Conservation (phyloP, 1,140 invertebrate species). For the Zaprionus kolodkinae region DNA sequence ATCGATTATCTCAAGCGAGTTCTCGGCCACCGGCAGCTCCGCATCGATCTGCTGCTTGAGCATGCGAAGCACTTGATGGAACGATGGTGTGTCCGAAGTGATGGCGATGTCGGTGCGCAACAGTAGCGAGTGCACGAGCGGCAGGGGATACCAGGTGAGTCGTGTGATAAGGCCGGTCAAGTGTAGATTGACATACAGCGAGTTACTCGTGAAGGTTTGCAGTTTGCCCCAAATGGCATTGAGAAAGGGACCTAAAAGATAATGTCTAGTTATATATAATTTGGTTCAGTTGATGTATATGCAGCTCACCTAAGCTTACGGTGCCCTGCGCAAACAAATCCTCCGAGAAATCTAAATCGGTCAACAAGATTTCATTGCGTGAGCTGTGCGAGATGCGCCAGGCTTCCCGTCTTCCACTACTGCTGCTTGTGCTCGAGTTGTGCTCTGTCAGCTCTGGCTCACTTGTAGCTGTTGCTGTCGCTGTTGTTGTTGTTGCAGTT, state of each 20-base stretch:
- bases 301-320: constrained; percentile 77
- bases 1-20: constrained; percentile 89
- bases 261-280: background rate
- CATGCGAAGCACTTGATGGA: constrained; percentile 94
- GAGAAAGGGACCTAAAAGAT: constrained; percentile 90
- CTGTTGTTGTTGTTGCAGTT: constrained; percentile 11
- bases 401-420: constrained; percentile 53
- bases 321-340: constrained; percentile 84
- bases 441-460: constrained; percentile 55
- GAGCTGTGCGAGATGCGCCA: constrained; percentile 84
- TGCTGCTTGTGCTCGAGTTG: constrained; percentile 50
- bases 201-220: constrained; percentile 93
- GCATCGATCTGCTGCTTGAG: constrained; percentile 95
- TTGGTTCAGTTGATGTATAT: background rate
- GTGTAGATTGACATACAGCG: constrained; percentile 94
- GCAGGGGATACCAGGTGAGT: constrained; percentile 94
- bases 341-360: constrained; percentile 84
- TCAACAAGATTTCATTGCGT: constrained; percentile 70
- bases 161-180: constrained; percentile 94
- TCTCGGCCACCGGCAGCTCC: constrained; percentile 89
- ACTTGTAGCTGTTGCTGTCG: constrained; percentile 23
- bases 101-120: constrained; percentile 94
- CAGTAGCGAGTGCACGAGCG: constrained; percentile 93
- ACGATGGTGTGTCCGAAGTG: constrained; percentile 94
- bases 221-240: constrained; percentile 92